These are phyloP conservation scores for Heptranchias perlo DNA, from an alignment of 2,113 vertebrate species.

Conservation along the genomic window DNA sequence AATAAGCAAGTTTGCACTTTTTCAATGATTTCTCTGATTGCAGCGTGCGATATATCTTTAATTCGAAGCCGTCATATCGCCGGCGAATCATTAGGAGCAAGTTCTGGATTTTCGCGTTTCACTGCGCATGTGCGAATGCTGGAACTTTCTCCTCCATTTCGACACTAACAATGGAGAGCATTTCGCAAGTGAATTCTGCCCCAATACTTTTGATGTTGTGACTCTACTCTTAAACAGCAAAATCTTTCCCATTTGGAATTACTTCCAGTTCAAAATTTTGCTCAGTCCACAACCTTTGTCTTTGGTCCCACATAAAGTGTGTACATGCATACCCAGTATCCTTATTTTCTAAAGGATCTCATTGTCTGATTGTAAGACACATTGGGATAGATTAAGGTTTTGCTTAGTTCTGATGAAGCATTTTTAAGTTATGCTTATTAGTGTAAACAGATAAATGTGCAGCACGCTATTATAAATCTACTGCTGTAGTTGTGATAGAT, in stretches of 20 bases:
- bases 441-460: background rate
- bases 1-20: too few relatives aligned
- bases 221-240: background rate
- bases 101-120: too few relatives aligned
- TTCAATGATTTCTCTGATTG: too few relatives aligned
- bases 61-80: too few relatives aligned
- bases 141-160: too few relatives aligned
- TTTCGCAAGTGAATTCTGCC: too few relatives aligned
- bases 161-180: too few relatives aligned
- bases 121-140: too few relatives aligned
- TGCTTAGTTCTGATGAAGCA: background rate
- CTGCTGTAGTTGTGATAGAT: background rate
- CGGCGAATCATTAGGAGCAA: too few relatives aligned
- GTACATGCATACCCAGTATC: background rate
- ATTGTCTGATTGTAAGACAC: background rate
- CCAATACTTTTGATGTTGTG: background rate
- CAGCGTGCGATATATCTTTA: too few relatives aligned
- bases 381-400: background rate
- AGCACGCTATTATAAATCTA: background rate
- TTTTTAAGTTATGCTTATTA: constrained; percentile 19
- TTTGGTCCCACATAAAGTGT: background rate
- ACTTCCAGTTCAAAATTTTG: background rate
- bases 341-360: background rate
- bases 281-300: background rate
- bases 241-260: background rate